phyloP scores from a whole-genome alignment of 2,888 invertebrate species.

The Pseudolycoriella hygida region DNA sequence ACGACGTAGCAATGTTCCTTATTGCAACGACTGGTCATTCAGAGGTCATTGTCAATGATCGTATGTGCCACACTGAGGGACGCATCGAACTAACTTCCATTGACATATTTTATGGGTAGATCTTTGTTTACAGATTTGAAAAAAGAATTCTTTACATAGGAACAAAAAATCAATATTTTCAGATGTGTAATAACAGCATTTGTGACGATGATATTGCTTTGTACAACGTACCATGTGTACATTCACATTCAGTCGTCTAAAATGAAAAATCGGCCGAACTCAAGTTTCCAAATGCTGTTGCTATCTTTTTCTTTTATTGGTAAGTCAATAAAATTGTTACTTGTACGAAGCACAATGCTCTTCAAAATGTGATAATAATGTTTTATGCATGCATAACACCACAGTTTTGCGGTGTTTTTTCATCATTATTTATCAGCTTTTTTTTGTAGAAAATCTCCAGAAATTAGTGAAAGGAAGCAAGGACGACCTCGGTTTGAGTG shows the following conservation, averaged over 20 bases:
- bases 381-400: too few relatives aligned
- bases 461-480: conserved; percentile 26
- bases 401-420: too few relatives aligned
- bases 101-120: conserved; percentile 30
- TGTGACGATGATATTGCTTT: conserved; percentile 27
- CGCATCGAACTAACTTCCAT: conserved; percentile 25
- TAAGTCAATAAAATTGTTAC: conserved; percentile 17
- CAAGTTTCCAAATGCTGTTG: conserved; percentile 16
- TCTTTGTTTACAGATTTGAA: conserved; percentile 6
- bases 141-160: too few relatives aligned
- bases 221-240: conserved; percentile 33
- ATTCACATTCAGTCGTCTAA: conserved; percentile 17
- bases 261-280: conserved; percentile 17
- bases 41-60: conserved; percentile 29
- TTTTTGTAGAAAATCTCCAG: conserved; percentile 17
- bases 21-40: conserved; percentile 25
- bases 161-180: too few relatives aligned
- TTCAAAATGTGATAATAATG: too few relatives aligned
- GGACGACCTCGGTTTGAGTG: conserved; percentile 40
- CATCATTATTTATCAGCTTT: conserved; percentile 10
- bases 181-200: conserved; percentile 34
- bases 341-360: not conserved
- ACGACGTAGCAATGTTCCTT: conserved; percentile 35
- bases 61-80: conserved; percentile 32
- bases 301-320: conserved; percentile 22